These are phyloP conservation scores for Iguana delicatissima DNA, from an alignment of 2,797 vertebrate genomes.

Conservation along the genomic window DNA sequence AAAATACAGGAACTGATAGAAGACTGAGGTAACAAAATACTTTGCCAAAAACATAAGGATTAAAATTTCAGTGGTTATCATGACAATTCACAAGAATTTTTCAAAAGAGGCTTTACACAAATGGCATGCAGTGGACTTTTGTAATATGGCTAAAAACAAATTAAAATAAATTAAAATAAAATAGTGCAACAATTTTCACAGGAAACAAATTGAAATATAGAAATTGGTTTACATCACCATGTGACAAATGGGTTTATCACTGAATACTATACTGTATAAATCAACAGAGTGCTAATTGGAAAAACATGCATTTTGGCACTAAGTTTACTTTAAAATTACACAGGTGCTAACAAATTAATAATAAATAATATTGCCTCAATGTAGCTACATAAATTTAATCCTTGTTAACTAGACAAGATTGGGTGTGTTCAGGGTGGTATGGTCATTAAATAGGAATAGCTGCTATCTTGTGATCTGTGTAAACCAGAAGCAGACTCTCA, in stretches of 20 bases:
- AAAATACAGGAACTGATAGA: conserved; percentile 88
- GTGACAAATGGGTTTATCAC: conserved; percentile 65
- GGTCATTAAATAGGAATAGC: not conserved
- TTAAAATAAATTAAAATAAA: conserved; percentile 14
- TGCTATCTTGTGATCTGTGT: not conserved
- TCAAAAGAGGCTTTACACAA: conserved; percentile 78
- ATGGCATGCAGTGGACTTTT: conserved; percentile 83
- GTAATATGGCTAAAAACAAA: conserved; percentile 60
- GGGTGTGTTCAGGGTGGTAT: too few relatives aligned
- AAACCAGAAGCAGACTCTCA: not conserved
- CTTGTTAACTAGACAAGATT: not conserved
- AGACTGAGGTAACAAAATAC: conserved; percentile 91
- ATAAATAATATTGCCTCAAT: conserved; percentile 56
- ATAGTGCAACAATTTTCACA: conserved; percentile 76
- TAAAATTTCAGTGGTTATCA: conserved; percentile 77
- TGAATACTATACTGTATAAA: conserved; percentile 71
- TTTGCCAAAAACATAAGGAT: conserved; percentile 81
- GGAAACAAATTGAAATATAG: conserved; percentile 72
- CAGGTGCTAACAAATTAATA: conserved; percentile 63
- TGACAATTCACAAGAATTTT: conserved; percentile 73
- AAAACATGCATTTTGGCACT: conserved; percentile 83
- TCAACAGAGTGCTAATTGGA: conserved; percentile 77
- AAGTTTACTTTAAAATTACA: conserved; percentile 65
- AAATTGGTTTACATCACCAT: conserved; percentile 69
- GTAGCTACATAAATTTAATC: conserved; percentile 46